A percentile compares a stretch with the other conserved stretches of the same genome.
Evolutionary conservation across 2,113 vertebrate genomes (phyloP).

Genomic region (Podarcis raffonei): DNA sequence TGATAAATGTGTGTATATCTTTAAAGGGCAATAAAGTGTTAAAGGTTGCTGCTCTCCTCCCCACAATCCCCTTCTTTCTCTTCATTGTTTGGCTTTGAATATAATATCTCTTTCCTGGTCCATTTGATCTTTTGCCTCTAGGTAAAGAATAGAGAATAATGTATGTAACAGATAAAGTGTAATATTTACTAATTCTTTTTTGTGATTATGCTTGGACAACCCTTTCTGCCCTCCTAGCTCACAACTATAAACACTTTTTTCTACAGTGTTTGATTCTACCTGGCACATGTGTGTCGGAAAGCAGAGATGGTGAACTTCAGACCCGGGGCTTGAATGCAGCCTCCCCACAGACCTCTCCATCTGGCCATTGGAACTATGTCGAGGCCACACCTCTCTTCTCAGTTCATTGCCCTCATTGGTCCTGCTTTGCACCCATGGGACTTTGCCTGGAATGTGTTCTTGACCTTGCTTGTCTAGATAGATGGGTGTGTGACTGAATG

Average conservation of each 20-base stretch:
- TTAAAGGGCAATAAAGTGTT: conserved; percentile 20
- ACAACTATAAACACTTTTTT: not conserved
- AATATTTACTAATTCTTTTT: not conserved
- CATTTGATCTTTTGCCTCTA: not conserved
- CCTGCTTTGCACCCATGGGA: no score
- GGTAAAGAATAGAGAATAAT: not conserved
- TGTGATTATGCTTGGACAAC: not conserved
- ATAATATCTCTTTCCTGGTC: not conserved
- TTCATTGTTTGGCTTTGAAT: not conserved
- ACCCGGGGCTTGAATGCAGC: no score
- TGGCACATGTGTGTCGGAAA: not conserved
- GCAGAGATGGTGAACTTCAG: not conserved
- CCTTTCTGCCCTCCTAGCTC: not conserved
- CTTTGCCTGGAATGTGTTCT: no score
- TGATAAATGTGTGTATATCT: conserved; percentile 47
- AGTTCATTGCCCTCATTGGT: no score
- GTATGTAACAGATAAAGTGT: not conserved
- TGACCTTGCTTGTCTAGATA: no score
- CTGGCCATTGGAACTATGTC: no score
- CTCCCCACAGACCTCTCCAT: no score
- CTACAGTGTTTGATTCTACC: rapidly evolving
- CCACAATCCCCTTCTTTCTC: not conserved
- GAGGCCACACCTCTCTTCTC: no score
- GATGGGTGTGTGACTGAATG: no score
- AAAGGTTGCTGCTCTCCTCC: not conserved